A percentile compares a stretch with the other conserved stretches of the same genome.
phyloP scores from a whole-genome alignment of 1,140 invertebrate genomes.

The Trachelipus rathkii region DNA sequence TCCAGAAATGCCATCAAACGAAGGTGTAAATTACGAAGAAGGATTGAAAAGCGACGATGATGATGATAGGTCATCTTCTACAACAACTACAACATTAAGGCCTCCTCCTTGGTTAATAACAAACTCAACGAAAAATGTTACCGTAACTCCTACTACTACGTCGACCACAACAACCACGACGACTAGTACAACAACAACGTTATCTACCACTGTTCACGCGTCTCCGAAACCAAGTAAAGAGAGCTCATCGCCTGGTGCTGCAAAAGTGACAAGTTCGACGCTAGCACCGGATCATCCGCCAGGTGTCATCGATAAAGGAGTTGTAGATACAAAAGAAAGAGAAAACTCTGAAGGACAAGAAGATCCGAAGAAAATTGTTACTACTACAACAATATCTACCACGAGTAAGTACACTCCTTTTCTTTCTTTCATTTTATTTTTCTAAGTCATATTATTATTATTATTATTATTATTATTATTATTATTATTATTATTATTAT shows the following conservation, averaged over 20 bases:
- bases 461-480: too few relatives aligned
- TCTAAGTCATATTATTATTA: too few relatives aligned
- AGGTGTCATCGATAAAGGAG: neutral
- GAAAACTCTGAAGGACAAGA: conserved; percentile 2
- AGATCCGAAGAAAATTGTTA: neutral
- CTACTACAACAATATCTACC: conserved; percentile 42
- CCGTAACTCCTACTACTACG: conserved; percentile 40
- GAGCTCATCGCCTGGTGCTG: neutral
- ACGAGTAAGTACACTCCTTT: conserved; percentile 28
- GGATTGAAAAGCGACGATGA: conserved; percentile 9
- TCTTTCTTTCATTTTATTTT: too few relatives aligned
- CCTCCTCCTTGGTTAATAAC: conserved; percentile 44
- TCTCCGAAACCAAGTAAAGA: conserved; percentile 37
- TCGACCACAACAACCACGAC: conserved; percentile 44
- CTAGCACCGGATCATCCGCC: neutral
- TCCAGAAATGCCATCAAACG: neutral
- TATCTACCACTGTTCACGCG: conserved; percentile 42
- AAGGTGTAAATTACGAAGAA: neutral
- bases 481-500: too few relatives aligned
- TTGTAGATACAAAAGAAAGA: conserved; percentile 14
- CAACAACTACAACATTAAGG: conserved; percentile 40
- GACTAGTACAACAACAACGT: conserved; percentile 44
- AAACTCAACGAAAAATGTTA: conserved; percentile 45
- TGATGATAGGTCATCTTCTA: conserved; percentile 35
- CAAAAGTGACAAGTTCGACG: neutral